Base-by-base conservation (phyloP, 2,888 invertebrate genomes). In the Nemotelus pantherinus region DNA sequence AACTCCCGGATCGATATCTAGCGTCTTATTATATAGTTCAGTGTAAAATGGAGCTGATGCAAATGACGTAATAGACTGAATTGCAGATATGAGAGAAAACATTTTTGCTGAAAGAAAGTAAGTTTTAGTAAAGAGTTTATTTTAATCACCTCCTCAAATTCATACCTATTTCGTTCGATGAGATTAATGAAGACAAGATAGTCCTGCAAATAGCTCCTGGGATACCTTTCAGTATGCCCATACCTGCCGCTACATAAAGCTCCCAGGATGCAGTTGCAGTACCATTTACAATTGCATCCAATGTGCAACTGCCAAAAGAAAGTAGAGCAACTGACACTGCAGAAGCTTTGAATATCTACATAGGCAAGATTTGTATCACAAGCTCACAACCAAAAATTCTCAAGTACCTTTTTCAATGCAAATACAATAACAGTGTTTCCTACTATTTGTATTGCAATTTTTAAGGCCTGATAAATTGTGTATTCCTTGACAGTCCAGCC, bases 51-150 rank as follows among this genome's bases (percentile, higher is more conserved):
- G 89, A 0, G 92, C 89, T 5, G 92, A 89, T 1, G 90, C 83
- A 63, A 94, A 85, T 0, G 92, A 92, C 10, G 90, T 88, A 10
- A 91, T 80, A 41, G 92, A 90, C 86, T 94, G 93, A 76, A 92
- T 83, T 0, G 91, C 90, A 3, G 92, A 90, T 80, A 92, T 90
- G 75, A 94, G 85, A 0, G 93, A 90, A 82, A 93, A 93, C 25
- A 93, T 89, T 87, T 93, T 92, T 3, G 92, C 86, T 86, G 44
- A 41, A 81, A 77, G 25, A 1, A 25, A 1, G 25, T 25, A 25
- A 25, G 25, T 25, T 25, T 25, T 9, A 7, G 50, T 5, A 67
- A n/a, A 67, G 6, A 48, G 7, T 64, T 64, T 47, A 65, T 6
- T 10, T 57, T 55, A 55, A 55, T 7, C 6, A 57, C 39, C 9